Conservation (phyloP, 2,113 vertebrate species). For the Glareola pratincola region DNA sequence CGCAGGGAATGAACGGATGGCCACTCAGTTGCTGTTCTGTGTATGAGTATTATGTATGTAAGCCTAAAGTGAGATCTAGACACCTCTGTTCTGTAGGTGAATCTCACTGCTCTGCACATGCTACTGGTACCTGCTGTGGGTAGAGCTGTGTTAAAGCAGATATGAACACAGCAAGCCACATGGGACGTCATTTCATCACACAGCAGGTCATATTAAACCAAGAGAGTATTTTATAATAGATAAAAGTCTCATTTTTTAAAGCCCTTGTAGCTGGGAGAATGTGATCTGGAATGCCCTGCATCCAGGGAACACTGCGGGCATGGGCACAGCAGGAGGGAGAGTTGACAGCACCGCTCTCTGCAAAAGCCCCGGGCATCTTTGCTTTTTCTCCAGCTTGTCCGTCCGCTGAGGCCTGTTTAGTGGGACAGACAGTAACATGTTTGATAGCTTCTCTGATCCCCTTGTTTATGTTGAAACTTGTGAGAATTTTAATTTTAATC, state of each 20-base stretch:
- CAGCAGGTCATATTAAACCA: not conserved
- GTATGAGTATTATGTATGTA: not conserved
- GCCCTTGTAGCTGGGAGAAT: not conserved
- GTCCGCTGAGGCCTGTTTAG: not conserved
- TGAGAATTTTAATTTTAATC: not conserved
- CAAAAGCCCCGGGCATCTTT: not conserved
- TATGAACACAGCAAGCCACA: not conserved
- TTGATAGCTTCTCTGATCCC: not conserved
- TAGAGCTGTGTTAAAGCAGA: not conserved
- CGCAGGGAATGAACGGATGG: not conserved
- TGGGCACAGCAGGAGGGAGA: not conserved
- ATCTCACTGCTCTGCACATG: not conserved
- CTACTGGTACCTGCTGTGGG: not conserved
- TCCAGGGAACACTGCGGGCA: accelerated
- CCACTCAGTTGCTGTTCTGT: not conserved
- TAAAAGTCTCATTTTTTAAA: not conserved
- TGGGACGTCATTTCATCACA: not conserved
- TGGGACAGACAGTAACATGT: not conserved
- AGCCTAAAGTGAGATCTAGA: not conserved
- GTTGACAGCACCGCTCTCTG: not conserved
- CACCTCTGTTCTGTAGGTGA: not conserved
- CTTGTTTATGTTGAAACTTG: not conserved
- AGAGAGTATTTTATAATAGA: not conserved
- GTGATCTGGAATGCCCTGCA: not conserved
- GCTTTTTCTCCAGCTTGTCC: not conserved